phyloP scores from a whole-genome alignment of 2,113 vertebrate species.

The Cyanocitta stelleri region DNA sequence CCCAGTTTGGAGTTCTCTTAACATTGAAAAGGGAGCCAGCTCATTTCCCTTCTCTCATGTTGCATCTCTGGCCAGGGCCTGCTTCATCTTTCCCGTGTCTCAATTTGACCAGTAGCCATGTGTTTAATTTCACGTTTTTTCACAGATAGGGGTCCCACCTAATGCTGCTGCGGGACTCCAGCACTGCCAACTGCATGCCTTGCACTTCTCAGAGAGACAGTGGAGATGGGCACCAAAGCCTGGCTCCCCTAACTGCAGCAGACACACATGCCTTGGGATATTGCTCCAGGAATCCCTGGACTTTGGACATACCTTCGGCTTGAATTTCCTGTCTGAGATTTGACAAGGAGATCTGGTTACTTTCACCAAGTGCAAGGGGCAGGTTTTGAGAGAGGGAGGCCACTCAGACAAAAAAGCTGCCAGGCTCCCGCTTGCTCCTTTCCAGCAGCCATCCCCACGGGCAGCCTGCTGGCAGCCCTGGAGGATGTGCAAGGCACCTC shows the following conservation, averaged over 20 bases:
- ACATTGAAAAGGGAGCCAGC: rapidly evolving
- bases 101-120: background rate
- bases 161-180: background rate
- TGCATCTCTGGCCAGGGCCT: background rate
- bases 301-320: background rate
- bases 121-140: background rate
- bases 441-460: rapidly evolving
- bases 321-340: background rate
- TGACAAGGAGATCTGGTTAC: background rate
- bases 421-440: background rate
- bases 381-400: background rate
- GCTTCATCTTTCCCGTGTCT: background rate
- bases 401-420: background rate
- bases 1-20: background rate
- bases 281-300: background rate
- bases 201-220: background rate
- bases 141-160: background rate
- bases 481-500: background rate
- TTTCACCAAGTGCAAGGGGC: background rate
- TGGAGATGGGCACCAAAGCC: background rate
- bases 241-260: background rate
- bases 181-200: rapidly evolving
- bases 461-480: background rate
- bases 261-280: background rate
- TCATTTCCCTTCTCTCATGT: background rate